Conservation (phyloP, 2,888 invertebrate genomes). For the Rotaria sp. region DNA sequence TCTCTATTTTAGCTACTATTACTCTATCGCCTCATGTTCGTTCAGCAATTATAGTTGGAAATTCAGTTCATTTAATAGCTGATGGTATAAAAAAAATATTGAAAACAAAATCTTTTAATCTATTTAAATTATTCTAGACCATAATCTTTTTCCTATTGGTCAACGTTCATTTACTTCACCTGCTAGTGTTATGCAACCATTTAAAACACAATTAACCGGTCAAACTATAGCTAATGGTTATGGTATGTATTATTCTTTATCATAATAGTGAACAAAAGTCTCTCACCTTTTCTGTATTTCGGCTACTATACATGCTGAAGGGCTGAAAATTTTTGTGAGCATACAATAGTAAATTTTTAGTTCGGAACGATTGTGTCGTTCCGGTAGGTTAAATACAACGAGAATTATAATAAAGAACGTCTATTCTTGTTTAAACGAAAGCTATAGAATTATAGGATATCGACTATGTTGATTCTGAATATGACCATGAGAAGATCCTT, state of each 20-base stretch:
- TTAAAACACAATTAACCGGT: neutral
- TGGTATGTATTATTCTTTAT: neutral
- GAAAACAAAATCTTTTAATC: neutral
- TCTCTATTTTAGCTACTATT: neutral
- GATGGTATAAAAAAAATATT: neutral
- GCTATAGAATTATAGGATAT: no score
- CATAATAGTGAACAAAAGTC: neutral
- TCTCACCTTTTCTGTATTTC: no score
- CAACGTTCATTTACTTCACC: neutral
- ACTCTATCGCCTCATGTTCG: neutral
- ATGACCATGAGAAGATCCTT: no score
- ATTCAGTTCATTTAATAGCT: neutral
- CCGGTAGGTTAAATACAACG: no score
- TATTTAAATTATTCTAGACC: neutral
- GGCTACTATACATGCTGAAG: no score
- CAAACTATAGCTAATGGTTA: neutral
- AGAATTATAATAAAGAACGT: no score
- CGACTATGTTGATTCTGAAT: no score
- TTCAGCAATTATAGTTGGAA: neutral
- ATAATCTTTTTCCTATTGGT: neutral
- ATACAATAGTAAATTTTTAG: no score
- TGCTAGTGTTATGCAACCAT: conserved; percentile 7
- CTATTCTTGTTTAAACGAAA: no score
- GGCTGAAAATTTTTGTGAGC: no score
- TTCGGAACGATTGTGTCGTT: no score